phyloP scores from a whole-genome alignment of 2,888 invertebrate genomes.

The Phyllotreta cruciferae region DNA sequence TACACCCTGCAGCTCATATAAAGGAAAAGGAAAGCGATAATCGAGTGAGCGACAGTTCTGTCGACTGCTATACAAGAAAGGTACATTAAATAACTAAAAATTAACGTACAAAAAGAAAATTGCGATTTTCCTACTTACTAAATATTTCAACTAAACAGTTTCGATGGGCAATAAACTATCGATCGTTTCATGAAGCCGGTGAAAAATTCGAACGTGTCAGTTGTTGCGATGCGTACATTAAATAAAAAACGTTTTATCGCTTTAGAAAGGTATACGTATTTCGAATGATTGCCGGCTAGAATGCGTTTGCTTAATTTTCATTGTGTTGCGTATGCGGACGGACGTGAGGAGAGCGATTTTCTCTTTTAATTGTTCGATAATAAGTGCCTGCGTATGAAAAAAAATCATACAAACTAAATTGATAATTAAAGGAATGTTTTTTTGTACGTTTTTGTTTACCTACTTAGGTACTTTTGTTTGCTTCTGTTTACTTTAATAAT shows the following conservation, averaged over 20 bases:
- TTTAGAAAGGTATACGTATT: conserved; percentile 5
- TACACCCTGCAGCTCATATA: too few species aligned
- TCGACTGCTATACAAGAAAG: too few species aligned
- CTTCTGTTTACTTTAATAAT: too few species aligned
- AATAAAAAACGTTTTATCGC: conserved; percentile 4
- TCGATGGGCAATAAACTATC: background rate
- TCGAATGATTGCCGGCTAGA: background rate
- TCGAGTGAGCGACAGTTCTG: too few species aligned
- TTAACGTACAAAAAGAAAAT: too few species aligned
- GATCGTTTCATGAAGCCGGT: conserved; percentile 1
- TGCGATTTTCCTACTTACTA: background rate
- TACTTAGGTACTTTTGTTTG: too few species aligned
- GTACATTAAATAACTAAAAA: too few species aligned
- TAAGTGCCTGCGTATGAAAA: background rate
- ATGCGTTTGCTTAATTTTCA: conserved; percentile 8
- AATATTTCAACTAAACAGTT: background rate
- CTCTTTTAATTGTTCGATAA: conserved; percentile 1
- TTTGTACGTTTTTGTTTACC: too few species aligned
- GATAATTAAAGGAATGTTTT: too few species aligned
- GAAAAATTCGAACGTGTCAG: conserved; percentile 5
- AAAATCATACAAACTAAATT: too few species aligned
- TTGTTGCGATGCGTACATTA: conserved; percentile 1
- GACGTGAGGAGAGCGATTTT: conserved; percentile 7
- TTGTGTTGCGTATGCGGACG: conserved; percentile 1
- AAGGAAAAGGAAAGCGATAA: too few species aligned